Evolutionary conservation across 2,888 invertebrate species (phyloP).

Genomic region (Caradrina kadenii): DNA sequence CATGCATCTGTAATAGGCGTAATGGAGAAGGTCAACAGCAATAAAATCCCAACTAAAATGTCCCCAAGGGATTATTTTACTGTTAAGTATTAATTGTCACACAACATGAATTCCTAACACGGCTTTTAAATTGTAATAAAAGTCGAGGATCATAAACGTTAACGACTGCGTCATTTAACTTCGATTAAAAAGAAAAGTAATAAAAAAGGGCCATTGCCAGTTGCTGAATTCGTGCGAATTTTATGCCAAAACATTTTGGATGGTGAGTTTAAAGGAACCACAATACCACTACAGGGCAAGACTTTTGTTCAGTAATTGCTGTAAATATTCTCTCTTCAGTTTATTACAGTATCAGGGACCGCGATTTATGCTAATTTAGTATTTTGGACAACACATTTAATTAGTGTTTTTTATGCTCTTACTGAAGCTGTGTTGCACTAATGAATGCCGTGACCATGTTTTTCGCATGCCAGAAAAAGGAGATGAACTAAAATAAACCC

Average conservation of each 20-base stretch:
- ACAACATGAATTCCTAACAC: constrained; percentile 63
- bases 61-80: constrained; percentile 33
- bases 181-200: constrained; percentile 68
- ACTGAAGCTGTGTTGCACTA: constrained; percentile 31
- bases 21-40: not conserved
- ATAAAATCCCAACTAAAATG: constrained; percentile 39
- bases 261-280: constrained; percentile 34
- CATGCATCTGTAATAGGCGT: not conserved
- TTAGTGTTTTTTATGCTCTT: constrained; percentile 42
- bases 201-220: constrained; percentile 61
- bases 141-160: constrained; percentile 62
- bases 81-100: constrained; percentile 54
- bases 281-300: constrained; percentile 31
- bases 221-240: constrained; percentile 56
- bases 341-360: constrained; percentile 26
- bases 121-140: constrained; percentile 63
- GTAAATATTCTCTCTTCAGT: constrained; percentile 15
- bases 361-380: constrained; percentile 46
- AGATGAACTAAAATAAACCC: too few species aligned
- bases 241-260: constrained; percentile 59
- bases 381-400: constrained; percentile 42
- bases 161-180: constrained; percentile 67
- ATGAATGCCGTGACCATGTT: constrained; percentile 44
- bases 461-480: constrained; percentile 12
- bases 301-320: constrained; percentile 44